phyloP scores from a whole-genome alignment of 1,140 invertebrate species.

The Panagrolaimus sp. region DNA sequence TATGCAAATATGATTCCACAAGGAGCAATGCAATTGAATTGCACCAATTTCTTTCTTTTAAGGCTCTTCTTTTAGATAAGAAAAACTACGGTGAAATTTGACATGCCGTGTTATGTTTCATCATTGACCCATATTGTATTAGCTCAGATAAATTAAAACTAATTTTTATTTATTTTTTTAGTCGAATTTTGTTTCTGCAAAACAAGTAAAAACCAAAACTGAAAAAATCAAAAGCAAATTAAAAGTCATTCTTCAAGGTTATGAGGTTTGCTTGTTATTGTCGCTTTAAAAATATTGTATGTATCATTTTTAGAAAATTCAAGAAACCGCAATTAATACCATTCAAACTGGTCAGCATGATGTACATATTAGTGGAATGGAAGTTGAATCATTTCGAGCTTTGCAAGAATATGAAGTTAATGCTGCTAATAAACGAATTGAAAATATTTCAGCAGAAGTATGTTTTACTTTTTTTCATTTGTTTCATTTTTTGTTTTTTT shows the following conservation, averaged over 20 bases:
- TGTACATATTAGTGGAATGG: not conserved
- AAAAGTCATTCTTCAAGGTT: constrained; percentile 83
- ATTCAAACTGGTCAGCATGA: not conserved
- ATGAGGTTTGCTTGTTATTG: too few species aligned
- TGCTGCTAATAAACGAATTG: not conserved
- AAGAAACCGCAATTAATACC: not conserved
- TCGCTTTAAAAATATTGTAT: too few species aligned
- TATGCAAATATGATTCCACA: constrained; percentile 16
- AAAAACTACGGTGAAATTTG: not conserved
- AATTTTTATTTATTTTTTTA: constrained; percentile 10
- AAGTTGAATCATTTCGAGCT: not conserved
- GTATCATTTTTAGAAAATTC: too few species aligned
- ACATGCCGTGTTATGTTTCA: too few species aligned
- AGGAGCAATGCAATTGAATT: constrained; percentile 14
- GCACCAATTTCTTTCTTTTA: not conserved
- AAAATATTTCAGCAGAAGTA: not conserved
- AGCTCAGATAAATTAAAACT: constrained; percentile 6
- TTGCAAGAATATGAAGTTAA: not conserved
- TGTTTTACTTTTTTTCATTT: not conserved
- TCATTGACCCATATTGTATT: not conserved
- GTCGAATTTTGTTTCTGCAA: constrained; percentile 69
- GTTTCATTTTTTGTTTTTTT: not conserved
- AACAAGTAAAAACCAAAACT: constrained; percentile 68
- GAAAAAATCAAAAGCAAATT: constrained; percentile 96
- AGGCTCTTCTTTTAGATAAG: not conserved